Evolutionary conservation across 2,888 invertebrate species (phyloP), one percentile per base, ranked within the genome.

Genomic region (Ophion slaviceki): DNA sequence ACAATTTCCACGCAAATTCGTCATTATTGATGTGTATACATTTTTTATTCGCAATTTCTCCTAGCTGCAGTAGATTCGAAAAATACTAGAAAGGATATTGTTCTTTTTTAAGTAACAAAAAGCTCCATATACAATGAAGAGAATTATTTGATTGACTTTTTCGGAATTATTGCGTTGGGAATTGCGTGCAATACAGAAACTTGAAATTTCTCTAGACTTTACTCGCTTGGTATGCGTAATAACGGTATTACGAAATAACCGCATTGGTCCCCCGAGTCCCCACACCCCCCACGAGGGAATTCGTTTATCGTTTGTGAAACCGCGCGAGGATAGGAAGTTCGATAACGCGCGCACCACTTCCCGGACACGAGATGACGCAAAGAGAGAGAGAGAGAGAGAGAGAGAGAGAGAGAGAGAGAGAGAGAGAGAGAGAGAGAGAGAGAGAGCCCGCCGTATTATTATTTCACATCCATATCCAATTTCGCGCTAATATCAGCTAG

Each of bases 291-390:
- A 53, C 71, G 40, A 81, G 66, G 82, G 76, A 57, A 81, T 82
- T 61, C 57, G 32, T 61, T 79, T 85, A 85, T 85, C 82, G 70
- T 53, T 70, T 70, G 7, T 20, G 59, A 71, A 53, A 53, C 53
- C 53, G 53, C 53, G 59, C 82, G 68, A 68, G 61, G 36, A 61
- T 81, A 64, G 85, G 85, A 85, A 79, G 85, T 82, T 82, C 62
- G 85, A 85, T 85, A 85, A 85, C 70, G 28, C 53, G 53, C 14
- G 53, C 24, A 74, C 85, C 86, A 80, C 86, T 32, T 86, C 86
- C 86, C 86, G 86, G 86, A 86, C 77, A 74, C 72, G 32, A 17
- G 8, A 1, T 57, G 32, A 79, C 70, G 70, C 61, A 57, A 5
- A 53, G 53, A 5, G 36, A 71, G 28, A 32, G 32, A 71, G 28